Base-by-base conservation (phyloP, 2,888 invertebrate genomes). In the Pseudococcus jackbeardsleyi region DNA sequence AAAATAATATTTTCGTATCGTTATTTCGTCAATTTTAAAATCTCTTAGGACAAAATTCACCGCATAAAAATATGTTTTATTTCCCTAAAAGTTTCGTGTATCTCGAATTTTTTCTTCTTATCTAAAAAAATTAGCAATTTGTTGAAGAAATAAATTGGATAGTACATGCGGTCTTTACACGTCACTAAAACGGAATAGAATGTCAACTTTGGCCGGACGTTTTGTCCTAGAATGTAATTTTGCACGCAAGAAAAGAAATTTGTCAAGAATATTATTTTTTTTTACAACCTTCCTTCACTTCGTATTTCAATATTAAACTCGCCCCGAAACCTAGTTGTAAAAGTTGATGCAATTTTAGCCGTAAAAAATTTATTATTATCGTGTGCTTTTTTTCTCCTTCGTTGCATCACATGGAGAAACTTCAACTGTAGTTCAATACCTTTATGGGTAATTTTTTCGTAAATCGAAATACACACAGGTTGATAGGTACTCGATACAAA, bases 91-190 rank as follows among this genome's bases (percentile, higher is more conserved):
- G 22, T 0, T 22, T 64, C 22, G 22, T 39, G 82, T 0, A 48
- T 8, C 42, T 6, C 9, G 42, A 9, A 42, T 42, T 82, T 22
- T 64, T 12, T 89, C 86, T 86, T 42, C 12, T 15, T 82, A 86
- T 77, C 79, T 87, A 89, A 89, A 84, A 84, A 42, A 88, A 85
- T 64, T 42, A 42, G 72, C 72, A 33, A 72, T 72, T 72, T 72
- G 33, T 72, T 33, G 26, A 1, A 39, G 33, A 26, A 33, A 72
- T 72, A 72, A 72, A 72, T 72, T 72, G 33, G 7, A 72, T 72
- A 72, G 39, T 15, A 17, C 72, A 15, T 33, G 33, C 17, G 15
- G 33, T 33, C 72, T 72, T 72, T 72, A 64, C 15, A 33, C 33
- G 72, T 72, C 33, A 19, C 33, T 72, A 72, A 33, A 72, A 72